Conservation (phyloP, 2,888 invertebrate species). For the Psylliodes chrysocephalus region DNA sequence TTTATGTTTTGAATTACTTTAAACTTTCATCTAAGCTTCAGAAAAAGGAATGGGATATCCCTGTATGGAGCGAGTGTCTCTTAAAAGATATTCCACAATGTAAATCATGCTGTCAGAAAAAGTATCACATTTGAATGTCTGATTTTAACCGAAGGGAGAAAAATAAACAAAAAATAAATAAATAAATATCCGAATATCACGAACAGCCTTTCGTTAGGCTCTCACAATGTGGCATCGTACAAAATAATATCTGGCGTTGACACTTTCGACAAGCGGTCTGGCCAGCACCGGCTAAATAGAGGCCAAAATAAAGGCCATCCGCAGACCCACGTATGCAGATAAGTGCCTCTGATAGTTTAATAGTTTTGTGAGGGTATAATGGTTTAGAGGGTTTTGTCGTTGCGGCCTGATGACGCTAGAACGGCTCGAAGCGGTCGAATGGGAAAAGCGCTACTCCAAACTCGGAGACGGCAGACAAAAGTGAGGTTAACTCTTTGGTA, state of each 20-base stretch:
- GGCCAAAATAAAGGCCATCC: conserved; percentile 27
- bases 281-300: conserved; percentile 31
- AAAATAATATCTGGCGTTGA: conserved; percentile 41
- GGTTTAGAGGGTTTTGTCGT: conserved; percentile 28
- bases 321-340: conserved; percentile 52
- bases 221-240: conserved; percentile 30
- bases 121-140: conserved; percentile 27
- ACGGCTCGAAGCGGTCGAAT: conserved; percentile 12
- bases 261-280: conserved; percentile 38
- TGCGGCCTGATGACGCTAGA: conserved; percentile 27
- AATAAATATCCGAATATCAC: conserved; percentile 35
- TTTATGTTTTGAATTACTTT: too few relatives aligned
- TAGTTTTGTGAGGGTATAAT: conserved; percentile 50
- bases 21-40: too few relatives aligned
- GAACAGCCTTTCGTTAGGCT: conserved; percentile 37
- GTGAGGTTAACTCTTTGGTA: conserved; percentile 15
- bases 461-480: conserved; percentile 8
- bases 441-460: conserved; percentile 18
- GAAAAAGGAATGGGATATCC: not conserved
- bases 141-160: conserved; percentile 22
- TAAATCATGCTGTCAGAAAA: conserved; percentile 20
- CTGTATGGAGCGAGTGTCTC: not conserved
- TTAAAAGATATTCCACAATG: conserved; percentile 9
- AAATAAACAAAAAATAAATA: conserved; percentile 24
- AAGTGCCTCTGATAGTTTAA: conserved; percentile 58